A percentile compares a stretch with the other conserved stretches of the same genome.
Conservation (phyloP, 2,113 vertebrate genomes). For the Tichodroma muraria region DNA sequence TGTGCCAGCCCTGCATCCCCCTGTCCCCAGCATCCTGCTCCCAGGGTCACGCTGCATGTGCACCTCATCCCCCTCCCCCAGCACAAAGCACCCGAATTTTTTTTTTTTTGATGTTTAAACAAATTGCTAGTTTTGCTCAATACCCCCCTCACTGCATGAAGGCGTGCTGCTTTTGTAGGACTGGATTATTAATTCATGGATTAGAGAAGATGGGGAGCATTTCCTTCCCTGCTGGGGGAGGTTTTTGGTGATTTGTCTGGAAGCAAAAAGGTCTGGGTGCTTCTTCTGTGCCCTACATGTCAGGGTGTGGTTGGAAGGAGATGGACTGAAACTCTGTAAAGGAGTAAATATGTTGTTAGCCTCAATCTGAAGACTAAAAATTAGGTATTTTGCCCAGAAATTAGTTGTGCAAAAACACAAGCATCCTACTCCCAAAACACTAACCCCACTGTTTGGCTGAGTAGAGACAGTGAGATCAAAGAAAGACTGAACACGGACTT, state of each 20-base stretch:
- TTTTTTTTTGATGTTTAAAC: not conserved
- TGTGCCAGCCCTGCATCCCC: not conserved
- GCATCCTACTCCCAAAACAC: not conserved
- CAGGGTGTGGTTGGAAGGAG: not conserved
- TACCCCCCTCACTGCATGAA: not conserved
- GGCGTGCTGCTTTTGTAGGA: not conserved
- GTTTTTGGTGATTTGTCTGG: not conserved
- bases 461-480: not conserved
- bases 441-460: not conserved
- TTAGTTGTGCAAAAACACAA: not conserved
- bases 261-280: not conserved
- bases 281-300: not conserved
- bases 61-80: not conserved
- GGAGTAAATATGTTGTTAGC: not conserved
- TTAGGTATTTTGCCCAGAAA: not conserved
- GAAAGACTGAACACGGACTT: not conserved
- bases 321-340: not conserved
- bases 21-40: not conserved
- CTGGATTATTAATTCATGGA: not conserved
- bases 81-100: not conserved
- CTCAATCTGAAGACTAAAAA: not conserved
- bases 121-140: not conserved
- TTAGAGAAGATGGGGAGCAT: not conserved
- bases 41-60: fast-evolving
- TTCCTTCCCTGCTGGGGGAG: not conserved